Conservation (phyloP, 1,140 invertebrate species). For the Carcinoscorpius rotundicauda region DNA sequence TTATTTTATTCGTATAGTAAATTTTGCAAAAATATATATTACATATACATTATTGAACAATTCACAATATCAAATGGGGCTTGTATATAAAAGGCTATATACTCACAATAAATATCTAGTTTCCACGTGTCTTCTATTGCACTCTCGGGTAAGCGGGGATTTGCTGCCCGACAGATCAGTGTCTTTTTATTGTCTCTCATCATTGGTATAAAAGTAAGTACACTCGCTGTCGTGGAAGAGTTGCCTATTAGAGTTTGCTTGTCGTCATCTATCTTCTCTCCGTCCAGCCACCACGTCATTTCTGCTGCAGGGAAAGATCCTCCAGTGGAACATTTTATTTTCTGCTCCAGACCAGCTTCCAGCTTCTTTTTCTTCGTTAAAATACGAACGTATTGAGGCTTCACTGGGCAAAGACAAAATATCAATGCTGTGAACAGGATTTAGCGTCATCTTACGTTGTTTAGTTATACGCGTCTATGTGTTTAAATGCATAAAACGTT, state of each 20-base stretch:
- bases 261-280: constrained; percentile 25
- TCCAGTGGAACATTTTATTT: constrained; percentile 67
- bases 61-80: no score
- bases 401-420: constrained; percentile 45
- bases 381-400: constrained; percentile 55
- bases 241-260: constrained; percentile 44
- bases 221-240: constrained; percentile 19
- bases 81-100: no score
- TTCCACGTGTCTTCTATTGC: constrained; percentile 21
- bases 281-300: constrained; percentile 14
- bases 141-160: constrained; percentile 38
- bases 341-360: constrained; percentile 34
- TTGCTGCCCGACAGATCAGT: constrained; percentile 67
- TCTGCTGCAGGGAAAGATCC: constrained; percentile 14
- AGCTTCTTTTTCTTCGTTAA: constrained; percentile 15
- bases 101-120: constrained; percentile 24
- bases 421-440: no score
- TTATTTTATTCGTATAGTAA: no score
- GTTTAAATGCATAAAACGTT: no score
- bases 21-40: no score
- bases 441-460: no score
- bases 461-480: no score
- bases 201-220: constrained; percentile 35
- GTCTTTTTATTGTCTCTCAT: constrained; percentile 71
- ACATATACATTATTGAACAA: no score